These are phyloP conservation scores for Grallaria varia DNA, from an alignment of 2,113 vertebrate genomes.

Conservation along the genomic window DNA sequence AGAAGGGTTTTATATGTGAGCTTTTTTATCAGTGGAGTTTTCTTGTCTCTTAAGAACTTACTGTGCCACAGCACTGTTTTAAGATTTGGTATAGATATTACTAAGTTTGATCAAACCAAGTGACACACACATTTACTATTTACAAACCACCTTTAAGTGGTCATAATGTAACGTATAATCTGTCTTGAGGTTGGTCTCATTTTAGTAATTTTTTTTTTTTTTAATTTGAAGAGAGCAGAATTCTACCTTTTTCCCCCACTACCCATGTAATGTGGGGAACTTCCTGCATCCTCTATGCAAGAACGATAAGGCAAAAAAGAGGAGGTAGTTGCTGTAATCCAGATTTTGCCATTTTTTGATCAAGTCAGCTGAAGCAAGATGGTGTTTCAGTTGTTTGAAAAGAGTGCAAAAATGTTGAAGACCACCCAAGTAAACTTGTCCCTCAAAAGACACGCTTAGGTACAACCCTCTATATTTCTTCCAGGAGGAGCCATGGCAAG, in stretches of 20 bases:
- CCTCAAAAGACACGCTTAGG: neutral
- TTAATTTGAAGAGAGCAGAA: neutral
- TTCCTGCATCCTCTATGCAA: neutral
- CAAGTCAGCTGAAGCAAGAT: neutral
- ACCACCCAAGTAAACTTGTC: neutral
- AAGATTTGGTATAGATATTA: neutral
- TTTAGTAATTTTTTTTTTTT: neutral
- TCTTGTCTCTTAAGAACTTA: neutral
- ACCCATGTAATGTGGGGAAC: neutral
- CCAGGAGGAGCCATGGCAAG: neutral
- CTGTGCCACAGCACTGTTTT: neutral
- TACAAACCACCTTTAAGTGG: neutral
- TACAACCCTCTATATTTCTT: neutral
- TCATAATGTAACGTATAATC: neutral
- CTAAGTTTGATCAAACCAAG: neutral
- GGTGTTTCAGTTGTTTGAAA: neutral
- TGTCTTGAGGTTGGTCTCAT: neutral
- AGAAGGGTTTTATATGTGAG: neutral
- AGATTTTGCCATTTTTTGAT: neutral
- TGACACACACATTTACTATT: neutral
- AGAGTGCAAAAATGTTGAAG: neutral
- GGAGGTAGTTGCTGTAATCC: neutral
- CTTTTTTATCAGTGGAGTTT: neutral
- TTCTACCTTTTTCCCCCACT: accelerated
- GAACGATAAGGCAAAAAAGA: neutral